Percentiles rank a stretch among this genome's conserved stretches.
phyloP scores from a whole-genome alignment of 1,140 invertebrate genomes.

The Ridgeia piscesae region DNA sequence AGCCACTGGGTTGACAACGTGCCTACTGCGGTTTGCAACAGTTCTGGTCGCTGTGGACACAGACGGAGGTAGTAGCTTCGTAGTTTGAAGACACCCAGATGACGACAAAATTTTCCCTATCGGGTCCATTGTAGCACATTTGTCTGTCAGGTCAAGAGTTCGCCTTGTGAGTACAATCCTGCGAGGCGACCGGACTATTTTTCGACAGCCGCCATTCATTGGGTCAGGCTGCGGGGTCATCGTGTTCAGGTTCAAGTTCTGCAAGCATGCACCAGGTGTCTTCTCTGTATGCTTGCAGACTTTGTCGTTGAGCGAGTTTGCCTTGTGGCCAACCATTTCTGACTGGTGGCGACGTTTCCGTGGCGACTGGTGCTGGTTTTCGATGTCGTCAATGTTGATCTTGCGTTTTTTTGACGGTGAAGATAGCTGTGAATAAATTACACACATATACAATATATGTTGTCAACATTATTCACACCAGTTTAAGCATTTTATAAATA shows the following conservation, averaged over 20 bases:
- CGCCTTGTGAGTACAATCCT: constrained; percentile 38
- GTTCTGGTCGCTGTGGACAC: background rate
- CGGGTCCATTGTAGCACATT: background rate
- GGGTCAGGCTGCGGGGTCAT: constrained; percentile 37
- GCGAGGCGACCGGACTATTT: constrained; percentile 41
- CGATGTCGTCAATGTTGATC: background rate
- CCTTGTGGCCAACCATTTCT: background rate
- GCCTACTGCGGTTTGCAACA: background rate
- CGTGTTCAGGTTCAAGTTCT: constrained; percentile 26
- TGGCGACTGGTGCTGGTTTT: background rate
- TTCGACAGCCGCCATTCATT: constrained; percentile 30
- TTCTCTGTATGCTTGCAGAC: background rate
- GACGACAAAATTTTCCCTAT: background rate
- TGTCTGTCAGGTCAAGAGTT: constrained; percentile 26
- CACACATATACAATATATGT: background rate
- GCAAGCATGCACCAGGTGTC: background rate
- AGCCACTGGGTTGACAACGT: background rate
- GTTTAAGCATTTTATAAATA: too few species aligned
- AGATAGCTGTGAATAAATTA: background rate
- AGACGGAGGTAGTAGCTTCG: background rate
- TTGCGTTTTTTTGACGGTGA: constrained; percentile 13
- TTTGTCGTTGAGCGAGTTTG: background rate
- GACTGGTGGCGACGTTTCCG: background rate
- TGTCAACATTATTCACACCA: too few species aligned
- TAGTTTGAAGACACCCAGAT: background rate